Conservation (phyloP, 2,888 invertebrate genomes). For the Seira sanloemensis region DNA sequence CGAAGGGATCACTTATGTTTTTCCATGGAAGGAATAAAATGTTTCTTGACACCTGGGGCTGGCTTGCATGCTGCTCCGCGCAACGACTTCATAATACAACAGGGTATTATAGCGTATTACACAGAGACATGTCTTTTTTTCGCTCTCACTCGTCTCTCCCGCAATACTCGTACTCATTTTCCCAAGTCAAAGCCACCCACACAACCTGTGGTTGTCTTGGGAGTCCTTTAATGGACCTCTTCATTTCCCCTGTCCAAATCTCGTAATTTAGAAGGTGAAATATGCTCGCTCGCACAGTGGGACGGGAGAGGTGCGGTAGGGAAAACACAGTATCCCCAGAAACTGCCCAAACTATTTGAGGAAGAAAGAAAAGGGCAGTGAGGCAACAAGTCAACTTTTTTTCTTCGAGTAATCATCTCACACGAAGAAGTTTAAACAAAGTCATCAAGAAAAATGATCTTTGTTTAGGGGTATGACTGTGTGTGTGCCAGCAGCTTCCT, state of each 20-base stretch:
- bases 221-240: conserved; percentile 71
- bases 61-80: conserved; percentile 4
- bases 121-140: no score
- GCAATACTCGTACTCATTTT: background rate
- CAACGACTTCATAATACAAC: no score
- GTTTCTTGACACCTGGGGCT: conserved; percentile 66
- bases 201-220: conserved; percentile 67
- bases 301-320: conserved; percentile 56
- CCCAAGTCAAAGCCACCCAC: conserved; percentile 30
- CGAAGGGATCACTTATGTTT: conserved; percentile 37
- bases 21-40: conserved; percentile 43
- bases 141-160: no score
- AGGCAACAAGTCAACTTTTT: conserved; percentile 14
- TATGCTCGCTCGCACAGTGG: conserved; percentile 68
- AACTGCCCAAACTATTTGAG: conserved; percentile 33
- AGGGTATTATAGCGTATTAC: no score
- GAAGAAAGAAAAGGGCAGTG: conserved; percentile 39
- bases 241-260: conserved; percentile 70
- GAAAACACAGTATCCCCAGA: conserved; percentile 20
- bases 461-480: conserved; percentile 26
- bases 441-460: conserved; percentile 60
- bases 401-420: conserved; percentile 45
- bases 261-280: conserved; percentile 68
- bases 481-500: conserved; percentile 17
- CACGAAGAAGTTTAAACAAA: conserved; percentile 60